Evolutionary conservation across 2,113 vertebrate genomes (phyloP).

Genomic region (Dunckerocampus dactyliophorus): DNA sequence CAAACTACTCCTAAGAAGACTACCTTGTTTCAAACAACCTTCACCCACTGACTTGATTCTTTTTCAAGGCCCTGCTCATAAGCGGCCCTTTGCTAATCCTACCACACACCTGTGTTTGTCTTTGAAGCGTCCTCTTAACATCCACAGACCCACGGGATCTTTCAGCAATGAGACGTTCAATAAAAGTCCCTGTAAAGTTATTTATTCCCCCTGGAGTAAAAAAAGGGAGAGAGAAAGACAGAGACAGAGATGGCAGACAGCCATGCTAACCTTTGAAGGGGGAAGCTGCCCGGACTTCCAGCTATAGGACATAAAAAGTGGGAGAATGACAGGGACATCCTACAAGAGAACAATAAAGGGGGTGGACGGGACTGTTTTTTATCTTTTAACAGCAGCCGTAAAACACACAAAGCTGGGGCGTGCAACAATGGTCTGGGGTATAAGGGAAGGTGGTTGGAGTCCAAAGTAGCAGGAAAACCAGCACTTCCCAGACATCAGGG

Average conservation of each 20-base stretch:
- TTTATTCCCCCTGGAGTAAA: slow-evolving; percentile 62
- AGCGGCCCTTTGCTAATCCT: slow-evolving; percentile 48
- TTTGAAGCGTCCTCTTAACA: slow-evolving; percentile 63
- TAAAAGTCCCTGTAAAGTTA: slow-evolving; percentile 69
- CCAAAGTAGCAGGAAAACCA: slow-evolving; percentile 70
- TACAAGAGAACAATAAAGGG: slow-evolving; percentile 75
- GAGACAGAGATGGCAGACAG: slow-evolving; percentile 44
- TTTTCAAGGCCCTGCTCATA: slow-evolving; percentile 55
- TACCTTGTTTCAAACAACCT: slow-evolving; percentile 45
- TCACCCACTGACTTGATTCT: slow-evolving; percentile 51
- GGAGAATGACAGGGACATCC: slow-evolving; percentile 71
- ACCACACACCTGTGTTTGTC: slow-evolving; percentile 69
- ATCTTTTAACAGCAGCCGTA: slow-evolving; percentile 75
- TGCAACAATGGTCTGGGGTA: slow-evolving; percentile 66
- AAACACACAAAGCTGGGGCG: slow-evolving; percentile 69
- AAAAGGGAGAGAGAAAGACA: not conserved
- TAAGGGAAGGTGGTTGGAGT: slow-evolving; percentile 56
- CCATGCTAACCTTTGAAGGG: slow-evolving; percentile 66
- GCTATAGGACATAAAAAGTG: slow-evolving; percentile 66
- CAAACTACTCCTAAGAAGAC: slow-evolving; percentile 1
- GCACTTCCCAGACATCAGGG: slow-evolving; percentile 64
- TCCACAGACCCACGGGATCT: slow-evolving; percentile 60
- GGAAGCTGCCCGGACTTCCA: slow-evolving; percentile 62
- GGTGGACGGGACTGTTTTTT: slow-evolving; percentile 69
- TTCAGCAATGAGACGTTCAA: slow-evolving; percentile 62